A percentile compares a stretch with the other conserved stretches of the same genome.
Conservation (phyloP, 2,888 invertebrate genomes). For the Achlya flavicornis region DNA sequence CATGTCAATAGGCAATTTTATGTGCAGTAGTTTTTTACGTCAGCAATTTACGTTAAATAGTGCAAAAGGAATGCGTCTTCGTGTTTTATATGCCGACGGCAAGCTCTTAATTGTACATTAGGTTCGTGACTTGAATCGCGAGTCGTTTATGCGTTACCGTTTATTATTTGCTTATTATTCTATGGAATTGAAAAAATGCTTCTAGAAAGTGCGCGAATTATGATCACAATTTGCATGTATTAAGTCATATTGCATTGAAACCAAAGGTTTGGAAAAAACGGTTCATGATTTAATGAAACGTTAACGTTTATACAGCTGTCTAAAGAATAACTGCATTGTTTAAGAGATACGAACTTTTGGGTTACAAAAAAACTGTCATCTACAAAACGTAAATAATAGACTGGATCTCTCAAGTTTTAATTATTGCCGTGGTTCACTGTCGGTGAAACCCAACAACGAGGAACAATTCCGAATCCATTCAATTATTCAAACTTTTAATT, state of each 20-base stretch:
- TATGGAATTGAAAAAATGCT: constrained; percentile 18
- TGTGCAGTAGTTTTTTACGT: constrained; percentile 50
- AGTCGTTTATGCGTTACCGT: constrained; percentile 49
- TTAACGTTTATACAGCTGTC: neutral
- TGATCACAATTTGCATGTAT: neutral
- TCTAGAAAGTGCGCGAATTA: neutral
- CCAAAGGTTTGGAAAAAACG: neutral
- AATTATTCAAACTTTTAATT: constrained; percentile 84
- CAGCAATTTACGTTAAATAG: constrained; percentile 53
- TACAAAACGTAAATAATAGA: constrained; percentile 71
- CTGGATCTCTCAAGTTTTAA: constrained; percentile 68
- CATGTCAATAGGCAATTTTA: constrained; percentile 51
- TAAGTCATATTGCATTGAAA: neutral
- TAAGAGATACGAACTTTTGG: constrained; percentile 18
- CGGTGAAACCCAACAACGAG: constrained; percentile 71
- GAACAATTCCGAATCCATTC: constrained; percentile 79
- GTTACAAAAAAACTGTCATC: constrained; percentile 57
- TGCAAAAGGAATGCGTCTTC: constrained; percentile 60
- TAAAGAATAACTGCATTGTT: neutral
- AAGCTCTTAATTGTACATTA: constrained; percentile 71
- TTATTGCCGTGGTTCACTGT: constrained; percentile 74
- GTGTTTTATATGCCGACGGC: constrained; percentile 70
- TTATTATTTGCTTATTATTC: constrained; percentile 31
- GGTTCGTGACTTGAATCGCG: constrained; percentile 69
- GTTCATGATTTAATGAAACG: neutral